These are phyloP conservation scores for Junonia oenone DNA, from an alignment of 2,888 invertebrate genomes.

Conservation along the genomic window DNA sequence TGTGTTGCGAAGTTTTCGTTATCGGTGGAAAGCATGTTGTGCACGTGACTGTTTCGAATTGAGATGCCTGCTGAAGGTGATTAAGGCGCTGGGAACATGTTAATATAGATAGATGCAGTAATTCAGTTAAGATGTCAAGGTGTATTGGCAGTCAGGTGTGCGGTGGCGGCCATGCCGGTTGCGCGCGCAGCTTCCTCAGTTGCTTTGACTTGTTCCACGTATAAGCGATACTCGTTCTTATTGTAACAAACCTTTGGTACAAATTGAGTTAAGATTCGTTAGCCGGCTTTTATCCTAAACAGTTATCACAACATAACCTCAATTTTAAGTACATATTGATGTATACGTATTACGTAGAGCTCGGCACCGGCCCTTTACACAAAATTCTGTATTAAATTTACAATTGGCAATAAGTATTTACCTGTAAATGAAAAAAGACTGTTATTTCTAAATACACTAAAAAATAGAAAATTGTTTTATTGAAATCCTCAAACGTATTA, in stretches of 20 bases:
- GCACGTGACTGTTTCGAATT: slow-evolving; percentile 40
- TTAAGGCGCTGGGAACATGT: slow-evolving; percentile 40
- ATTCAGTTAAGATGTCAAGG: slow-evolving; percentile 62
- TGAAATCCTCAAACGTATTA: slow-evolving; percentile 42
- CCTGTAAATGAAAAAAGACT: slow-evolving; percentile 44
- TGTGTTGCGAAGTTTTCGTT: slow-evolving; percentile 49
- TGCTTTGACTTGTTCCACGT: slow-evolving; percentile 49
- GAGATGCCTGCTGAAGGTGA: slow-evolving; percentile 39
- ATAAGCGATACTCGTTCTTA: slow-evolving; percentile 62
- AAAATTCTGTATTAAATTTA: slow-evolving; percentile 40
- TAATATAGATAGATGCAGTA: slow-evolving; percentile 47
- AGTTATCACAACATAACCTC: slow-evolving; percentile 79
- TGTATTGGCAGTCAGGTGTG: slow-evolving; percentile 72
- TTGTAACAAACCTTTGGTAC: slow-evolving; percentile 48
- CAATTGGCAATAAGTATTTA: slow-evolving; percentile 59
- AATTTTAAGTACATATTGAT: slow-evolving; percentile 47
- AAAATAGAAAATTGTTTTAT: slow-evolving; percentile 65
- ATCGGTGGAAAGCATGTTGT: slow-evolving; percentile 41
- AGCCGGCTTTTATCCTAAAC: slow-evolving; percentile 64
- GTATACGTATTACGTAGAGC: slow-evolving; percentile 48
- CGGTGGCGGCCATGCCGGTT: slow-evolving; percentile 71
- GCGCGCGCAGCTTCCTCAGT: slow-evolving; percentile 71
- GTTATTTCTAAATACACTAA: slow-evolving; percentile 57
- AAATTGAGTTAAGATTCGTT: slow-evolving; percentile 42
- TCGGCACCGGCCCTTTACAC: slow-evolving; percentile 57